These are phyloP conservation scores for Microcebus griseorufus DNA, from an alignment of 2,113 vertebrate genomes.

Conservation along the genomic window DNA sequence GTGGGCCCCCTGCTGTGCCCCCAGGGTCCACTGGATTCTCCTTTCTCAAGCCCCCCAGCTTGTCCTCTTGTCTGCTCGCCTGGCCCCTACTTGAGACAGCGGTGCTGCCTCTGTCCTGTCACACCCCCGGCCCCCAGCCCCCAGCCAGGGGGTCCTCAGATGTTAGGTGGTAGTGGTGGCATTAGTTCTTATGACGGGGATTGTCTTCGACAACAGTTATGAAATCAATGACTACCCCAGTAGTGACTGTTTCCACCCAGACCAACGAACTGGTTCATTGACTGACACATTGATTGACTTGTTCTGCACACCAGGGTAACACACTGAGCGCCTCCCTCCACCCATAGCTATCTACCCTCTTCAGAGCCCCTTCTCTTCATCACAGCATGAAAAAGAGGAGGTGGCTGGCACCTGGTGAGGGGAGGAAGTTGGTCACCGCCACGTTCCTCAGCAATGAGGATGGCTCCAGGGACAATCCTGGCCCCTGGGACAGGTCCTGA, in stretches of 20 bases:
- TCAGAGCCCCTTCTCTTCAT: not conserved
- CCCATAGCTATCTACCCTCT: not conserved
- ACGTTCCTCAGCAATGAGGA: not conserved
- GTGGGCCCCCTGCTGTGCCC: accelerated
- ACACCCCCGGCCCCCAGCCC: not conserved
- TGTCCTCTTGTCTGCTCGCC: no score
- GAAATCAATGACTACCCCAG: not conserved
- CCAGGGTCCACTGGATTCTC: not conserved
- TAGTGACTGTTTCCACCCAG: not conserved
- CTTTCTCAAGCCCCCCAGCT: not conserved
- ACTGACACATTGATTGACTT: not conserved
- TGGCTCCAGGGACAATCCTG: not conserved
- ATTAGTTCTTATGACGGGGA: not conserved
- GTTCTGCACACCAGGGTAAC: not conserved
- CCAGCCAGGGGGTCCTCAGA: not conserved
- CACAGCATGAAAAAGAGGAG: not conserved
- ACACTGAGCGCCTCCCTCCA: not conserved
- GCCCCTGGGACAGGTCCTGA: not conserved
- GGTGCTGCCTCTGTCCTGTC: not conserved
- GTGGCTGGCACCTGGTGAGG: accelerated
- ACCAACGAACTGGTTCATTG: not conserved
- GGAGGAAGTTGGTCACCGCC: not conserved
- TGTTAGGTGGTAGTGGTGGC: no score
- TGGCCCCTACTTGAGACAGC: not conserved
- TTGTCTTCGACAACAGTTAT: not conserved